Percentiles rank a stretch among this genome's conserved stretches.
phyloP scores from a whole-genome alignment of 2,113 vertebrate species.

The Gobius niger region DNA sequence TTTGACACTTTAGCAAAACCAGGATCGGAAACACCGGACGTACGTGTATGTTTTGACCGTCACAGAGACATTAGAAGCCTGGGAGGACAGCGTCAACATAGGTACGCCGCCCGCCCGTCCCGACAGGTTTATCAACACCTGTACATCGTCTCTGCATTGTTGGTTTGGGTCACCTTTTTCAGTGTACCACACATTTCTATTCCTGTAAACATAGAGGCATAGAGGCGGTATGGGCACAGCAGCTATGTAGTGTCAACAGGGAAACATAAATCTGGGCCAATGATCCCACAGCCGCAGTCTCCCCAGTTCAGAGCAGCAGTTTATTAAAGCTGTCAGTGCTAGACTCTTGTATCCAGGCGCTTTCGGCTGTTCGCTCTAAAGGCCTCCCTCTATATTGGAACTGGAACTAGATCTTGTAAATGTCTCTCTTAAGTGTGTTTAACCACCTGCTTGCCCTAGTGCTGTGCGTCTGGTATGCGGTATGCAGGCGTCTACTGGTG shows the following conservation, averaged over 20 bases:
- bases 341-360: conserved; percentile 4
- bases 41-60: conserved; percentile 96
- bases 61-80: conserved; percentile 94
- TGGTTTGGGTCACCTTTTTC: neutral
- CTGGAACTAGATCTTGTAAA: neutral
- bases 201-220: conserved; percentile 6
- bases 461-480: neutral
- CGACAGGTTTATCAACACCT: neutral
- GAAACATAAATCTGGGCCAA: conserved; percentile 43
- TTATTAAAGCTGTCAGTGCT: conserved; percentile 30
- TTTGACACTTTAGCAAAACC: conserved; percentile 79
- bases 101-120: conserved; percentile 69
- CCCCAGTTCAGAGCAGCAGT: conserved; percentile 25
- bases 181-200: conserved; percentile 4
- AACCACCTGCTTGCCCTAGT: neutral
- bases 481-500: neutral
- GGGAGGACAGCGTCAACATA: conserved; percentile 97
- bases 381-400: neutral
- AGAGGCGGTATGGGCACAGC: neutral
- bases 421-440: neutral
- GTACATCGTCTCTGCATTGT: neutral
- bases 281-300: conserved; percentile 21
- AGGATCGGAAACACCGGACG: conserved; percentile 93
- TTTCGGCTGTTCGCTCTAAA: neutral
- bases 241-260: conserved; percentile 33